Percentiles rank a stretch among this genome's conserved stretches.
Conservation (phyloP, 2,113 vertebrate species). For the Brevimyrus niger region DNA sequence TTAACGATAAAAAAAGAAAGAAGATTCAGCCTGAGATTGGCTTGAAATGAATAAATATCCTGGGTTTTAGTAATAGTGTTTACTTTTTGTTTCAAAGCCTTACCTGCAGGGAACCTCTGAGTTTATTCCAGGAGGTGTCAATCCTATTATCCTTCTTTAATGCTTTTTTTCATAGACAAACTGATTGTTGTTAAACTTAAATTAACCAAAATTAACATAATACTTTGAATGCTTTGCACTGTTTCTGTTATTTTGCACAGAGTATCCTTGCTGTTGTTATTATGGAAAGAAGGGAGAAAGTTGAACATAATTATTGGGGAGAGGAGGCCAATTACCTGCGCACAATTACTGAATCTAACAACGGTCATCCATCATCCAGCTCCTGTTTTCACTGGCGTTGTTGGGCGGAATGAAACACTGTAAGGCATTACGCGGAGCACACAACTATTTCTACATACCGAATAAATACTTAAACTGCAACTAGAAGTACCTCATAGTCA, state of each 20-base stretch:
- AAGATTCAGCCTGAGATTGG: background rate
- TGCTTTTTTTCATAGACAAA: background rate
- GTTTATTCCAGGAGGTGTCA: background rate
- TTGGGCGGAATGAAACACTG: conserved; percentile 55
- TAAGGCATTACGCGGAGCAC: conserved; percentile 51
- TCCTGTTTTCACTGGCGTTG: conserved; percentile 51
- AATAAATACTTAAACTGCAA: conserved; percentile 59
- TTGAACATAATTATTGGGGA: conserved; percentile 22
- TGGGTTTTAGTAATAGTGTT: background rate
- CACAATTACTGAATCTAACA: conserved; percentile 66
- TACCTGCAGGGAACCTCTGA: background rate
- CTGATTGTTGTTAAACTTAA: background rate
- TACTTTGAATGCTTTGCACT: background rate
- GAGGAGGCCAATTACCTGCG: conserved; percentile 61
- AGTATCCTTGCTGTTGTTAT: background rate
- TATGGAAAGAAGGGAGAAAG: background rate
- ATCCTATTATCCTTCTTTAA: background rate
- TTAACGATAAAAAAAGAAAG: background rate
- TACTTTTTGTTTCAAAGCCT: background rate
- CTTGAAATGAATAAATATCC: conserved; percentile 1
- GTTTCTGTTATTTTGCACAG: background rate
- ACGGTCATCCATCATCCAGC: conserved; percentile 59
- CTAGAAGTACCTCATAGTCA: conserved; percentile 39
- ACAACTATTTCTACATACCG: conserved; percentile 34
- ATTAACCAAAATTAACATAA: background rate